Evolutionary conservation across 2,888 invertebrate species (phyloP).

Genomic region (Plutella xylostella): DNA sequence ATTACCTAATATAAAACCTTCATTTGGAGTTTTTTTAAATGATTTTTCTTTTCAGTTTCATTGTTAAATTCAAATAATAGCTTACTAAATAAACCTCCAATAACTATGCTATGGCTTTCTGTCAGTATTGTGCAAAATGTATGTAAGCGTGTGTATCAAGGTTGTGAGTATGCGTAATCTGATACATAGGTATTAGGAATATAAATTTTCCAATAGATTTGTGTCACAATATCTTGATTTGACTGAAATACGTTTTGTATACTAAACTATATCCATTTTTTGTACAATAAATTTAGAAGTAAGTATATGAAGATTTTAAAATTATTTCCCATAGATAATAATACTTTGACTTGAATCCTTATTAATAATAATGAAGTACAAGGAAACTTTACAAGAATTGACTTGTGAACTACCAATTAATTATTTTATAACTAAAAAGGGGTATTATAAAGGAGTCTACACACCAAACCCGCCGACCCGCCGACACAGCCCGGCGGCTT

Average conservation of each 20-base stretch:
- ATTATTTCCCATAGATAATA: too few relatives aligned
- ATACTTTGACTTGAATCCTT: too few relatives aligned
- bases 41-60: not conserved
- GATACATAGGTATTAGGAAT: slow-evolving; percentile 28
- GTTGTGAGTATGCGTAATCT: slow-evolving; percentile 27
- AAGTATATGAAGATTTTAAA: slow-evolving; percentile 25
- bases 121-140: slow-evolving; percentile 21
- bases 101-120: slow-evolving; percentile 33
- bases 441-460: too few relatives aligned
- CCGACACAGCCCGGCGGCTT: too few relatives aligned
- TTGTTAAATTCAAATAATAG: slow-evolving; percentile 20
- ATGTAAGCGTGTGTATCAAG: not conserved
- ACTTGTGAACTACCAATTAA: too few relatives aligned
- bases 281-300: slow-evolving; percentile 56
- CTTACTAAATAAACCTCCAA: slow-evolving; percentile 34
- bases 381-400: too few relatives aligned
- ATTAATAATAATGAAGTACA: not conserved
- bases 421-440: too few relatives aligned
- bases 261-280: slow-evolving; percentile 37
- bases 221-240: slow-evolving; percentile 39
- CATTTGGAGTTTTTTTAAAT: not conserved
- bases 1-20: not conserved
- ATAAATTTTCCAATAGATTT: slow-evolving; percentile 22
- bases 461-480: too few relatives aligned
- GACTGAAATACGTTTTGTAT: slow-evolving; percentile 52